Evolutionary conservation across 2,113 vertebrate genomes (phyloP).

Genomic region (Mionectes macconnelli): DNA sequence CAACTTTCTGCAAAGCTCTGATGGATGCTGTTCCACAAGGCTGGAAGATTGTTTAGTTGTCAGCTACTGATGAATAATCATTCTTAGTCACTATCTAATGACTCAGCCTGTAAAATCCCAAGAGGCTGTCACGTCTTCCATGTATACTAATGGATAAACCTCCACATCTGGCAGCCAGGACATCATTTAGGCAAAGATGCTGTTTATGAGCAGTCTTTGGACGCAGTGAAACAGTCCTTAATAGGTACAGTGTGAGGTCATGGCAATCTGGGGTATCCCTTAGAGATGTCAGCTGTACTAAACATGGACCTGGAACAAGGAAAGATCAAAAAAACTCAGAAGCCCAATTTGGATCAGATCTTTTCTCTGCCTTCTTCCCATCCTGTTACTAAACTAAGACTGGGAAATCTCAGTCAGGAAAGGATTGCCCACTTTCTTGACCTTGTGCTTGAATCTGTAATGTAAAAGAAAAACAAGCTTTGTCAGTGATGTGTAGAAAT

Average conservation of each 20-base stretch:
- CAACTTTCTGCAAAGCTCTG: neutral
- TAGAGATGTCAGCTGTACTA: neutral
- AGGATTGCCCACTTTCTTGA: neutral
- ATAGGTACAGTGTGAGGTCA: neutral
- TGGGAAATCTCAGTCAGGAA: neutral
- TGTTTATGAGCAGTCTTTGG: neutral
- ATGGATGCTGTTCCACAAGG: conserved; percentile 2
- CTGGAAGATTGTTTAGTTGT: conserved; percentile 16
- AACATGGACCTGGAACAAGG: neutral
- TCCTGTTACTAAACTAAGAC: neutral
- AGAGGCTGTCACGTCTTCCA: neutral
- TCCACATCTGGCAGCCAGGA: conserved; percentile 9
- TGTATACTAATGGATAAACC: conserved; percentile 5
- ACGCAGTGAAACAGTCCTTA: neutral
- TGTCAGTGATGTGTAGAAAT: neutral
- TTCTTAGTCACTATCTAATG: conserved; percentile 26
- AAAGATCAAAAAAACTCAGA: neutral
- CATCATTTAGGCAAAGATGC: neutral
- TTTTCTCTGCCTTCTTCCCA: neutral
- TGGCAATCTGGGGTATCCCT: neutral
- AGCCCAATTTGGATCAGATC: neutral
- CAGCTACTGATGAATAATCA: neutral
- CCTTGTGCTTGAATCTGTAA: neutral
- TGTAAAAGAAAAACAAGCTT: neutral
- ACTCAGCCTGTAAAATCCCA: conserved; percentile 39